phyloP scores from a whole-genome alignment of 2,113 vertebrate genomes.

The Epinephelus lanceolatus region DNA sequence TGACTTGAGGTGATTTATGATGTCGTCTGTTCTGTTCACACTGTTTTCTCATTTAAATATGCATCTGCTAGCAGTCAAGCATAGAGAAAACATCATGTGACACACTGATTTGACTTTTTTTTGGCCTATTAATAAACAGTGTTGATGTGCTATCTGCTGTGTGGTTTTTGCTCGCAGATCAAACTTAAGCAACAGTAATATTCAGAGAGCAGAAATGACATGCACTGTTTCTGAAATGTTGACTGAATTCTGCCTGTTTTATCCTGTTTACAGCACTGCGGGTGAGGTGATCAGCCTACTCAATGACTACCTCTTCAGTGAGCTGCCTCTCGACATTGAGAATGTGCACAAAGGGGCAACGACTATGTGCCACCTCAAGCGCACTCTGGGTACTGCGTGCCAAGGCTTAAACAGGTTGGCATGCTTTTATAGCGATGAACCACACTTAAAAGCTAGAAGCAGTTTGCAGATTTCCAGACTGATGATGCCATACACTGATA shows the following conservation, averaged over 20 bases:
- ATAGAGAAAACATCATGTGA: conserved; percentile 11
- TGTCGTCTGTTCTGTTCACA: neutral
- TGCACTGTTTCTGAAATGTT: neutral
- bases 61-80: conserved; percentile 45
- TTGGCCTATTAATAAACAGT: conserved; percentile 27
- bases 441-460: neutral
- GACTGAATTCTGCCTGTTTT: conserved; percentile 4
- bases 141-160: neutral
- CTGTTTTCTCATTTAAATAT: conserved; percentile 3
- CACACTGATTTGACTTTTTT: neutral
- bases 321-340: conserved; percentile 87
- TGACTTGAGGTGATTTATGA: neutral
- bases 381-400: conserved; percentile 83
- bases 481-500: neutral
- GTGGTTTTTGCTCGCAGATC: neutral
- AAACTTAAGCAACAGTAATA: neutral
- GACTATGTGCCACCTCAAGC: conserved; percentile 83
- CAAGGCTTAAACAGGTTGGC: conserved; percentile 86
- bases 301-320: conserved; percentile 87
- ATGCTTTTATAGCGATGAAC: neutral
- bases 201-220: conserved; percentile 1
- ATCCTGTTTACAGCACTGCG: conserved; percentile 71
- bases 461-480: neutral
- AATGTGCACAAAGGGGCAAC: conserved; percentile 83
- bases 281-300: conserved; percentile 84